Evolutionary conservation across 2,888 invertebrate genomes (phyloP).

Genomic region (Troides aeacus): DNA sequence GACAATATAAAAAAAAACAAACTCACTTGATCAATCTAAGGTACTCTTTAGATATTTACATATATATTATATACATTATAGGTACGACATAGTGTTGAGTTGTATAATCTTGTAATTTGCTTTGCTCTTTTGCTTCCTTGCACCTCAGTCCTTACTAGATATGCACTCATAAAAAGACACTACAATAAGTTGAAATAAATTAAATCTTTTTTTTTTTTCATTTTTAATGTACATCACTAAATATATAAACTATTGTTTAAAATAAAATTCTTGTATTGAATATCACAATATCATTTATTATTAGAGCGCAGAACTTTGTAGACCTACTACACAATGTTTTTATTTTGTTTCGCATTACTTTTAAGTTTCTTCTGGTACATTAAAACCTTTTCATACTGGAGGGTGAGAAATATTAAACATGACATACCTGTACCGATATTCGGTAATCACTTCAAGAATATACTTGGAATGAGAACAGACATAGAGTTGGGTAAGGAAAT

Average conservation of each 20-base stretch:
- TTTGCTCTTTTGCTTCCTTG: too few relatives aligned
- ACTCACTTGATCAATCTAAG: too few relatives aligned
- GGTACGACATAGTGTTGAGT: too few relatives aligned
- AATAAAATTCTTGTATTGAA: background rate
- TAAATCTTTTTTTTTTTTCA: too few relatives aligned
- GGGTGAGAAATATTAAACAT: constrained; percentile 50
- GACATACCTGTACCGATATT: constrained; percentile 51
- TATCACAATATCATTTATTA: background rate
- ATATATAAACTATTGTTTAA: background rate
- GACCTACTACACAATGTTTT: constrained; percentile 4
- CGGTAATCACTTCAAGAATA: constrained; percentile 48
- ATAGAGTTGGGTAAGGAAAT: constrained; percentile 41
- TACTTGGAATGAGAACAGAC: constrained; percentile 43
- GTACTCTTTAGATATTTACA: too few relatives aligned
- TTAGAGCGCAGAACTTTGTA: background rate
- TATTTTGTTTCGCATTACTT: background rate
- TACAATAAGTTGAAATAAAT: too few relatives aligned
- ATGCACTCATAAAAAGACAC: too few relatives aligned
- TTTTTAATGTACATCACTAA: too few relatives aligned
- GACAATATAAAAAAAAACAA: too few relatives aligned
- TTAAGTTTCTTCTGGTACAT: constrained; percentile 7
- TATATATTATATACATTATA: too few relatives aligned
- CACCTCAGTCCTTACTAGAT: too few relatives aligned
- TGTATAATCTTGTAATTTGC: too few relatives aligned
- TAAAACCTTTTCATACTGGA: constrained; percentile 52